phyloP scores from a whole-genome alignment of 2,888 invertebrate genomes.

The Subacronicta megacephala region DNA sequence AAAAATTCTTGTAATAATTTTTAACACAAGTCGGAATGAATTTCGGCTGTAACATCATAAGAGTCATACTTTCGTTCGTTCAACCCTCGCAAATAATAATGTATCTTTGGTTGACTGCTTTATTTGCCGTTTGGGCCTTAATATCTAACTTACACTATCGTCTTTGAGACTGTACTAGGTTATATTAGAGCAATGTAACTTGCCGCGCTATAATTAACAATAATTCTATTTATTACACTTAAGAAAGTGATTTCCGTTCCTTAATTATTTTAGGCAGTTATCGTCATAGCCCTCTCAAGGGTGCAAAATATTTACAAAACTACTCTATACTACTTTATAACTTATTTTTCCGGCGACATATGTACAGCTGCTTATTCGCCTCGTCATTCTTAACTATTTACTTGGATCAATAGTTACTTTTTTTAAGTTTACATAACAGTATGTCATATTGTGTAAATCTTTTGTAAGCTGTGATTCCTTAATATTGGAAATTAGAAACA shows the following conservation, averaged over 20 bases:
- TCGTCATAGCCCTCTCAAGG: too few species aligned
- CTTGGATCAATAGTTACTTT: background rate
- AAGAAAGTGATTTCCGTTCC: background rate
- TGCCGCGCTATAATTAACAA: background rate
- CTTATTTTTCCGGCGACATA: slow-evolving; percentile 20
- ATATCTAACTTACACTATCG: slow-evolving; percentile 34
- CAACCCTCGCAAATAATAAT: slow-evolving; percentile 82
- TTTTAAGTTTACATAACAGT: slow-evolving; percentile 3
- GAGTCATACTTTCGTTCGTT: slow-evolving; percentile 84
- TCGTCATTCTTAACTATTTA: slow-evolving; percentile 11
- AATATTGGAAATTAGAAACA: too few species aligned
- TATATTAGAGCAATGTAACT: background rate
- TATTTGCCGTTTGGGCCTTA: slow-evolving; percentile 32
- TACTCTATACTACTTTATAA: background rate
- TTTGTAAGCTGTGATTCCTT: too few species aligned
- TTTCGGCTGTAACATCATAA: slow-evolving; percentile 62
- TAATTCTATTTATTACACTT: background rate
- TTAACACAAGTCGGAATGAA: slow-evolving; percentile 10
- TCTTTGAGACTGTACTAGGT: slow-evolving; percentile 45
- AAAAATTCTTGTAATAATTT: slow-evolving; percentile 6
- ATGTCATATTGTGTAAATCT: slow-evolving; percentile 33
- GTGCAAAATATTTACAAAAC: too few species aligned
- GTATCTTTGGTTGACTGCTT: slow-evolving; percentile 51
- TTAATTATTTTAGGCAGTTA: too few species aligned
- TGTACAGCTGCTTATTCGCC: slow-evolving; percentile 40